These are phyloP conservation scores for Axis porcinus DNA, from an alignment of 2,113 vertebrate genomes.

Conservation along the genomic window DNA sequence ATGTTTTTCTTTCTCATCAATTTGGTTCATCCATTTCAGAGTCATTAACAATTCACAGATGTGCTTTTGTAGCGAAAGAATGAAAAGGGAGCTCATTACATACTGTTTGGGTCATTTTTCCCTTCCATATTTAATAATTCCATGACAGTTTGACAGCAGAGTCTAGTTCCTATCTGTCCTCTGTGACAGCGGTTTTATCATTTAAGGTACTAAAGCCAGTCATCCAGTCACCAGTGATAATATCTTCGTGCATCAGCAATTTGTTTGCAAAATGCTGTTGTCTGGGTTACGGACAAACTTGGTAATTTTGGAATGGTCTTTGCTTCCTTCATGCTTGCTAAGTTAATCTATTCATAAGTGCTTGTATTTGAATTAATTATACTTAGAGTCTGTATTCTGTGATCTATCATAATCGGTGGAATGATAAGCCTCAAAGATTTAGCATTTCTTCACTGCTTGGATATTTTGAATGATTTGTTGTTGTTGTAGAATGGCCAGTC, in stretches of 20 bases:
- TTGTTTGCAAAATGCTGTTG: slow-evolving; percentile 56
- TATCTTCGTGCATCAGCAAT: slow-evolving; percentile 52
- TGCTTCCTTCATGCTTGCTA: slow-evolving; percentile 24
- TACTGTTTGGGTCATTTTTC: slow-evolving; percentile 58
- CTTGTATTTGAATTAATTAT: slow-evolving; percentile 45
- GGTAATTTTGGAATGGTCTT: slow-evolving; percentile 43
- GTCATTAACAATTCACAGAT: slow-evolving; percentile 50
- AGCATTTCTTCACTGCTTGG: background rate
- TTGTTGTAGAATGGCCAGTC: background rate
- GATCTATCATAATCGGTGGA: background rate
- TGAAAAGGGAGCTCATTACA: slow-evolving; percentile 52
- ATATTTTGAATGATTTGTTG: slow-evolving; percentile 36
- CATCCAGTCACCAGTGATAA: slow-evolving; percentile 33
- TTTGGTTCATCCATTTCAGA: slow-evolving; percentile 47
- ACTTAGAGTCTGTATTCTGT: slow-evolving; percentile 47
- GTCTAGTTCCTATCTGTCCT: slow-evolving; percentile 40
- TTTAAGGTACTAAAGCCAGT: slow-evolving; percentile 19
- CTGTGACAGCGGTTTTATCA: slow-evolving; percentile 20
- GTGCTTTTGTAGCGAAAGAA: slow-evolving; percentile 53
- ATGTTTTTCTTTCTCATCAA: slow-evolving; percentile 46
- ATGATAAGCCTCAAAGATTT: background rate
- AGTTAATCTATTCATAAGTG: slow-evolving; percentile 42
- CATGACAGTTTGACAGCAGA: slow-evolving; percentile 44
- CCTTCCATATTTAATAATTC: slow-evolving; percentile 46
- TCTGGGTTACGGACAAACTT: slow-evolving; percentile 41